Evolutionary conservation across 2,113 vertebrate species (phyloP).

Genomic region (Python bivittatus): DNA sequence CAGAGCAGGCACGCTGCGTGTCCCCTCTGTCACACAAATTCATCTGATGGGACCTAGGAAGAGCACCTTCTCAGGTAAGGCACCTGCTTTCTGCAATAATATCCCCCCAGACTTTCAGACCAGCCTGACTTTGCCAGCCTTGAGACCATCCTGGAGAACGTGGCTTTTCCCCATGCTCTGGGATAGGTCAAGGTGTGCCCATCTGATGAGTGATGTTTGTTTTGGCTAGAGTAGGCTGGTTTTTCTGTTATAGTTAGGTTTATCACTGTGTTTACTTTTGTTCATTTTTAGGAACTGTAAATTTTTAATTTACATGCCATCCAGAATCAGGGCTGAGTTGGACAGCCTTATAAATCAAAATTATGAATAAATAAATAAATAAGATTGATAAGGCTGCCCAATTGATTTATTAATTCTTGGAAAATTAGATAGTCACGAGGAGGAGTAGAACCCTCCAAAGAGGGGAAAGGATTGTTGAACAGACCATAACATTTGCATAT

Average conservation of each 20-base stretch:
- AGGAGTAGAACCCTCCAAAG: too few relatives aligned
- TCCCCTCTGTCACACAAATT: neutral
- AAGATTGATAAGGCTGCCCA: neutral
- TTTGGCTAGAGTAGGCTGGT: neutral
- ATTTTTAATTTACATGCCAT: neutral
- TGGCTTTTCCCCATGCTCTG: neutral
- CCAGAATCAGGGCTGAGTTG: neutral
- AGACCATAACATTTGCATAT: neutral
- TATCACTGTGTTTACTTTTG: neutral
- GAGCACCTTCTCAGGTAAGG: neutral
- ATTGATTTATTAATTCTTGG: neutral
- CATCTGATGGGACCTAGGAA: neutral
- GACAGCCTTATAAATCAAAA: neutral
- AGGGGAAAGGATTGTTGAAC: neutral
- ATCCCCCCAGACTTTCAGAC: neutral
- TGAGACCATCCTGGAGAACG: neutral
- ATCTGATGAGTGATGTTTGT: neutral
- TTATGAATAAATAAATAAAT: neutral
- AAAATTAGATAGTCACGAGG: neutral
- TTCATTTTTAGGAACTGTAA: neutral
- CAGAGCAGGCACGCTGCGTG: neutral
- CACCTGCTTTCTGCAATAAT: neutral
- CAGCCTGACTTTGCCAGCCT: neutral
- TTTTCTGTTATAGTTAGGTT: neutral
- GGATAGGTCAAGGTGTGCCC: neutral